Percentiles rank a stretch among this genome's conserved stretches.
phyloP scores from a whole-genome alignment of 2,113 vertebrate genomes.

The Brachyhypopomus occidentalis region DNA sequence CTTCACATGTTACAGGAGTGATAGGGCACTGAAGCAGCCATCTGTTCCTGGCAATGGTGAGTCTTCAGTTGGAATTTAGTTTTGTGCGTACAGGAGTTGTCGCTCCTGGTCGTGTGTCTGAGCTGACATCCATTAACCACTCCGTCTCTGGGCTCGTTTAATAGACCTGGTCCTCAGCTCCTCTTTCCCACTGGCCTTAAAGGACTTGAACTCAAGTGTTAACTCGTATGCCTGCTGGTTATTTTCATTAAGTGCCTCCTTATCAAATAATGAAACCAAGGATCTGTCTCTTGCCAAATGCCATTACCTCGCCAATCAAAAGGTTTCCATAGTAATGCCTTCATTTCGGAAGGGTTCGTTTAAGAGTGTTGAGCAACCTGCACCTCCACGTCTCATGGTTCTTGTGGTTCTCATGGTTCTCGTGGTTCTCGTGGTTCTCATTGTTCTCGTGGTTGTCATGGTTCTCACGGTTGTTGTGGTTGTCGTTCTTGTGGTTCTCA shows the following conservation, averaged over 20 bases:
- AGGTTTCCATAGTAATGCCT: conserved; percentile 68
- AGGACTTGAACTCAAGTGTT: conserved; percentile 63
- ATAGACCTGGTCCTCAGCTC: conserved; percentile 25
- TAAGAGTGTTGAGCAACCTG: no score
- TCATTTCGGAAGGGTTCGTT: conserved; percentile 51
- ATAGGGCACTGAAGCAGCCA: no score
- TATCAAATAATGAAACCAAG: conserved; percentile 81
- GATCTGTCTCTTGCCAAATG: conserved; percentile 68
- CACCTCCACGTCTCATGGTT: background rate
- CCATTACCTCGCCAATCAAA: conserved; percentile 73
- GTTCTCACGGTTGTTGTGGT: no score
- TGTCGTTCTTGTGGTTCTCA: no score
- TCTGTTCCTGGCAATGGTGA: no score
- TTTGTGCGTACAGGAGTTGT: background rate
- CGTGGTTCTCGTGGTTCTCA: no score
- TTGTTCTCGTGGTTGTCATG: no score
- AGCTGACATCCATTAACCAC: conserved; percentile 70
- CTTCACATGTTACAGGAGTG: no score
- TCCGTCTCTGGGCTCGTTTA: conserved; percentile 68
- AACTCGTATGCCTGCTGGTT: conserved; percentile 68
- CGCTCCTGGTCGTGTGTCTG: conserved; percentile 55
- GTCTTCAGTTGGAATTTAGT: background rate
- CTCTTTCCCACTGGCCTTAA: conserved; percentile 55
- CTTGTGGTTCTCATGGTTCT: no score
- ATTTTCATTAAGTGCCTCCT: conserved; percentile 77